Conservation (phyloP, 2,797 vertebrate genomes). For the Hephaestus fuliginosus region DNA sequence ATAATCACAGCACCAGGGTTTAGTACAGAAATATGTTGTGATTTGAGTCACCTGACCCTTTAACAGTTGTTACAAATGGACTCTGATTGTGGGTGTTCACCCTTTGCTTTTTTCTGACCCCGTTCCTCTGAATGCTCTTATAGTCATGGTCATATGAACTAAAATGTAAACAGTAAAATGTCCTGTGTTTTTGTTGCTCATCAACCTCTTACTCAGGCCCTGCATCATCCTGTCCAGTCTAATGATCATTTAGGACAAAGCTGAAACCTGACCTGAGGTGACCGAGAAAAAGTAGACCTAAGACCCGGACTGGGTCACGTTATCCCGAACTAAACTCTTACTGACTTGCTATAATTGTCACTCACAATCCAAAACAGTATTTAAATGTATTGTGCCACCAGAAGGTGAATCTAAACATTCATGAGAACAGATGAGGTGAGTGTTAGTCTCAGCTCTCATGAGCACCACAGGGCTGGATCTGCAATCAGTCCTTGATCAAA, state of each 20-base stretch:
- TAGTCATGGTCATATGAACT: conserved; percentile 15
- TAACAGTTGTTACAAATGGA: not conserved
- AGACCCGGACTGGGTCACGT: not conserved
- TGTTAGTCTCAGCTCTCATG: not conserved
- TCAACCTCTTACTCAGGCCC: conserved; percentile 4
- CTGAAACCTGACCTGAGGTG: not conserved
- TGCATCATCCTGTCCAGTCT: not conserved
- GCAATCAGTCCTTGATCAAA: conserved; percentile 31
- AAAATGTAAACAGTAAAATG: not conserved
- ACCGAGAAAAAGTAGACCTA: not conserved
- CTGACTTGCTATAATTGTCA: not conserved
- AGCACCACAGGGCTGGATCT: conserved; percentile 16
- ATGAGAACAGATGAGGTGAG: not conserved
- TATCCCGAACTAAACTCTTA: not conserved
- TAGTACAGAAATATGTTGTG: not conserved
- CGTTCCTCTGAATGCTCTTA: not conserved
- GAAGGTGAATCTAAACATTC: conserved; percentile 9
- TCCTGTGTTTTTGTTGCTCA: conserved; percentile 5
- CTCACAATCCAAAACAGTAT: not conserved
- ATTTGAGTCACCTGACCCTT: not conserved
- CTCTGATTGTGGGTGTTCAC: not conserved
- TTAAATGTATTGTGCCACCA: not conserved
- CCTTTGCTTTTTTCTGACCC: not conserved
- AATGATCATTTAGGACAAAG: conserved; percentile 20
- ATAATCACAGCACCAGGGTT: not conserved